Conservation (phyloP, 2,113 vertebrate species). For the Aleadryas rufinucha region DNA sequence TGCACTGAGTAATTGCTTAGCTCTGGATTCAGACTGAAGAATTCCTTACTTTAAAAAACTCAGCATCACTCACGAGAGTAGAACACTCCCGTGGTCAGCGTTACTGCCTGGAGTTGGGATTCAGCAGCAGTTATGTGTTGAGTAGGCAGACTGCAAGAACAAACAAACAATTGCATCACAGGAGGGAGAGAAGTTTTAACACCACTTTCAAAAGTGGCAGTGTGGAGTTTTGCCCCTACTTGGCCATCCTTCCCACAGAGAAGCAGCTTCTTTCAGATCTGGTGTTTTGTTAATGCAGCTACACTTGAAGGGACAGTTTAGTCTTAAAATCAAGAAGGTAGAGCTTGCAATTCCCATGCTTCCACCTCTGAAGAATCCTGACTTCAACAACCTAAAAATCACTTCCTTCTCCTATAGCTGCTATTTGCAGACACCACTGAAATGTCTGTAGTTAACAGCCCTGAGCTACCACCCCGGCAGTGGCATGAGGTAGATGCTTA, state of each 20-base stretch:
- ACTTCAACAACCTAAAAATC: neutral
- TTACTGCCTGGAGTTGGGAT: neutral
- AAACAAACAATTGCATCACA: neutral
- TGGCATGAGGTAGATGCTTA: neutral
- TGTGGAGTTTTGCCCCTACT: neutral
- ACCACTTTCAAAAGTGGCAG: neutral
- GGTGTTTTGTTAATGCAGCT: neutral
- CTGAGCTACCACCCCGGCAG: neutral
- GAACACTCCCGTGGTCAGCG: neutral
- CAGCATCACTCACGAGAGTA: fast-evolving
- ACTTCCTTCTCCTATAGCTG: neutral
- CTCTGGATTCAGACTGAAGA: neutral
- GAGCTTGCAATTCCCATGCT: neutral
- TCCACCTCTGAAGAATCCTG: neutral
- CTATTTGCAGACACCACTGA: neutral
- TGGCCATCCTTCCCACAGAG: neutral
- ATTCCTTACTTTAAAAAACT: neutral
- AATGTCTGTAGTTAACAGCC: neutral
- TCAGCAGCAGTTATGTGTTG: neutral
- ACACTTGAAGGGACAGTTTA: neutral
- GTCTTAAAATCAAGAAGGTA: neutral
- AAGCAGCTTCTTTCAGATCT: neutral
- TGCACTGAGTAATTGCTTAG: neutral
- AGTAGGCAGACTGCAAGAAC: neutral
- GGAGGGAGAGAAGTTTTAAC: neutral